These are phyloP conservation scores for Poecilus cupreus DNA, from an alignment of 2,888 invertebrate genomes.

Conservation along the genomic window DNA sequence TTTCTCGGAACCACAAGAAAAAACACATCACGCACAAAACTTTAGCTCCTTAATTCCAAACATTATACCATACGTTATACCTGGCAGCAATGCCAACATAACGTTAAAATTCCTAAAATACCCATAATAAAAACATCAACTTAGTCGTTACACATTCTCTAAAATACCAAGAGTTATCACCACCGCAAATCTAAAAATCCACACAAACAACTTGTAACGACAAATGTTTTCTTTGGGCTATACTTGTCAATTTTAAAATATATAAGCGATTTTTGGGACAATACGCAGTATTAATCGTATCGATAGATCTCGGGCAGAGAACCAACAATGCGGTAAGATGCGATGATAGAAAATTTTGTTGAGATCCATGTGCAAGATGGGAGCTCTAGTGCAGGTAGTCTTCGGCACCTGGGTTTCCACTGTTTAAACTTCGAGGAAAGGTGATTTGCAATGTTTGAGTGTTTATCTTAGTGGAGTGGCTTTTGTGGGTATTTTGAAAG, in stretches of 20 bases:
- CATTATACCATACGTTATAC: not conserved
- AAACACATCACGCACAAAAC: not conserved
- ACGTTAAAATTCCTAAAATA: constrained; percentile 33
- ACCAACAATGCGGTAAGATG: constrained; percentile 18
- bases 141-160: constrained; percentile 17
- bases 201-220: constrained; percentile 10
- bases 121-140: constrained; percentile 39
- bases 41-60: constrained; percentile 21
- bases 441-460: constrained; percentile 17
- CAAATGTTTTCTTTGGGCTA: constrained; percentile 25
- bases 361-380: constrained; percentile 50
- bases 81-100: constrained; percentile 10
- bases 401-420: not conserved
- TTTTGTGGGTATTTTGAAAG: constrained; percentile 2
- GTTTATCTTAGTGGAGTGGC: constrained; percentile 28
- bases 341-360: constrained; percentile 30
- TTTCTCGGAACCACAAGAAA: not conserved
- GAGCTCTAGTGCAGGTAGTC: not conserved
- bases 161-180: constrained; percentile 6
- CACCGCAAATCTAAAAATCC: not conserved
- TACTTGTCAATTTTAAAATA: constrained; percentile 25
- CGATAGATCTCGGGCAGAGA: constrained; percentile 39
- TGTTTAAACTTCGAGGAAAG: constrained; percentile 1
- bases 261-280: constrained; percentile 16
- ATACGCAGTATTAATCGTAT: constrained; percentile 33